Base-by-base conservation (phyloP, 2,797 vertebrate species). In the Microcaecilia unicolor region DNA sequence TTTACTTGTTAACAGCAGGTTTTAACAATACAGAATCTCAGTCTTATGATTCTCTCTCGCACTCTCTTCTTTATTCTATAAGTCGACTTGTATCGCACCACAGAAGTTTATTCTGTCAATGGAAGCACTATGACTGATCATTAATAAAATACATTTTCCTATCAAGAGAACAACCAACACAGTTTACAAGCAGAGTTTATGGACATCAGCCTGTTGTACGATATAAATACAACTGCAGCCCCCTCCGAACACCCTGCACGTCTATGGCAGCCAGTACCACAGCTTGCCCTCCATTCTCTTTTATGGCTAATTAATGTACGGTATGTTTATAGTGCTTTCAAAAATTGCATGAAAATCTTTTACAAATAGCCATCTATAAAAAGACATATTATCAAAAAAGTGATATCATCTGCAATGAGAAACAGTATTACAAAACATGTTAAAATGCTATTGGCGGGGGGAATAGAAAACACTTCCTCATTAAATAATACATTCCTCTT, bases 331-430 rank as follows among this genome's bases (percentile, higher is more conserved):
- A 77, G 77, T 75, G 48, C 54, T 73, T 75, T 64, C 49, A 65
- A 67, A 76, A 80, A 61, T 52, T 49, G 70, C 70, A 72, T 81
- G 77, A 61, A 80, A 70, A 61, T 67, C 59, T 66, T 74, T 77
- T 77, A 77, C 72, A 83, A 82, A 80, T 74, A 80, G 64, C 82
- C 67, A 70, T 29, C 58, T 82, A 62, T 68, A 74, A 79, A 79
- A 80, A 76, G 54, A 65, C 48, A 33, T 18, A 21, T 33, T 22
- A 42, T 72, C 72, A 58, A 75, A 81, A 40, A 76, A 77, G 53
- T 53, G 67, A 70, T 53, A 62, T 45, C 51, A 18, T 39, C 33
- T 67, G 51, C 52, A 61, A 51, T 59, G 72, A 70, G 73, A 67
- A 50, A 21, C 41, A 39, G 45, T 29, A 50, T 78, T 81, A 85